Evolutionary conservation across 2,888 invertebrate species (phyloP), one percentile per base, ranked within the genome.

Genomic region (Polylopha cassiicola): DNA sequence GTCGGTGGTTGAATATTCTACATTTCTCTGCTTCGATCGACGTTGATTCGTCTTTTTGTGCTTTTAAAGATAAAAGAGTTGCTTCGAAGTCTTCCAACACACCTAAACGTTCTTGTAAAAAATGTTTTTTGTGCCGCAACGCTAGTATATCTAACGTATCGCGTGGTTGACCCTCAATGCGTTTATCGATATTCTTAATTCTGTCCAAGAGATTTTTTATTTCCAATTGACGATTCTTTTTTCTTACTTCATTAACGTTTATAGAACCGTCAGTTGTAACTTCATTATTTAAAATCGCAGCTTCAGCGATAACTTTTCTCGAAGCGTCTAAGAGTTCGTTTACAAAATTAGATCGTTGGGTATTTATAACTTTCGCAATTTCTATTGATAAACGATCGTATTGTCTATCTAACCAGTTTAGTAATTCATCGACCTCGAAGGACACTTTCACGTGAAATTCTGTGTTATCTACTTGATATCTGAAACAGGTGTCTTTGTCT

Each of bases 381-480:
- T 57, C 50, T 14, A 52, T 26, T n/a, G 60, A 55, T 37, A 69
- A 39, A 43, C 51, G 44, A 31, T 67, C 55, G 16, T 65, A 39
- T 14, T 65, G 37, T 28, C 21, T 50, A 17, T 69, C 68, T n/a
- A 69, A 28, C 68, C 69, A 69, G 39, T 53, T 53, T 23, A 65
- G 41, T n/a, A 68, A 56, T 44, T 69, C 68, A 34, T 68, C 56
- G 29, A 50, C 46, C 53, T 69, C 68, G 31, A 54, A 50, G 20
- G 47, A 23, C 16, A 68, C 24, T 37, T 51, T 53, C 2, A 39
- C 15, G 15, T 45, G 30, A 24, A 55, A 65, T 33, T 69, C 69
- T n/a, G 23, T 32, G 31, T 55, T 45, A 43, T 69, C 68, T 7
- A 53, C 53, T 10, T 54, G 53, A 14, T 28, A 30, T 4, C 24